Evolutionary conservation across 1,140 invertebrate species (phyloP).

Genomic region (Zaprionus inermis): DNA sequence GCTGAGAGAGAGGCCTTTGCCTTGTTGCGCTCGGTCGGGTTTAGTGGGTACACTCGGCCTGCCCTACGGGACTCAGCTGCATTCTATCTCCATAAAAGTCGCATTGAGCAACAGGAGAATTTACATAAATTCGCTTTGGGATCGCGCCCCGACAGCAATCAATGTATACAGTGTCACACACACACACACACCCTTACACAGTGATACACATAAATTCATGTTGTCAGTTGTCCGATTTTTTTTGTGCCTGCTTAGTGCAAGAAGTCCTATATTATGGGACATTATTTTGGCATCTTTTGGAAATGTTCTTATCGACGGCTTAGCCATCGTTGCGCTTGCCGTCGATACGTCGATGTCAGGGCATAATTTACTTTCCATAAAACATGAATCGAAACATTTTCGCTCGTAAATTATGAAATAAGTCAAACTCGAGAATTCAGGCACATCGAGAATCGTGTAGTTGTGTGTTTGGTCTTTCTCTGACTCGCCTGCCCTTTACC

Average conservation of each 20-base stretch:
- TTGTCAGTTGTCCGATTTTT: constrained; percentile 63
- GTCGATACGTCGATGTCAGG: constrained; percentile 31
- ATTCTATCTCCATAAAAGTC: constrained; percentile 78
- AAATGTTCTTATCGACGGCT: constrained; percentile 71
- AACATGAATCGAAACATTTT: constrained; percentile 78
- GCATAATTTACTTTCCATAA: constrained; percentile 79
- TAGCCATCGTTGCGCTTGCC: constrained; percentile 40
- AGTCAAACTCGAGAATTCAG: constrained; percentile 38
- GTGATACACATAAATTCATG: constrained; percentile 69
- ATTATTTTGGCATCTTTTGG: constrained; percentile 39
- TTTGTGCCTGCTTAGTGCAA: constrained; percentile 11
- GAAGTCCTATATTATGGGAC: constrained; percentile 25
- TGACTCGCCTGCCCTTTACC: constrained; percentile 4
- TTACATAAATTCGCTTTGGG: constrained; percentile 67
- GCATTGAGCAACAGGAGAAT: constrained; percentile 60
- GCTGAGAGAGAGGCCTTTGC: constrained; percentile 1
- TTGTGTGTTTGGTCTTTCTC: not conserved
- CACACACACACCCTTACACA: not conserved
- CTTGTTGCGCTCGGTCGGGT: constrained; percentile 40
- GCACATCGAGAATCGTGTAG: constrained; percentile 40
- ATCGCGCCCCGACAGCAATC: constrained; percentile 57
- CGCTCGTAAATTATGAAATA: constrained; percentile 77
- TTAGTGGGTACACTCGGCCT: constrained; percentile 7
- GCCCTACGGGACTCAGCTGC: constrained; percentile 56
- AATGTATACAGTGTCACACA: constrained; percentile 37